Conservation (phyloP, 2,888 invertebrate species). For the Caradrina clavipalpis region DNA sequence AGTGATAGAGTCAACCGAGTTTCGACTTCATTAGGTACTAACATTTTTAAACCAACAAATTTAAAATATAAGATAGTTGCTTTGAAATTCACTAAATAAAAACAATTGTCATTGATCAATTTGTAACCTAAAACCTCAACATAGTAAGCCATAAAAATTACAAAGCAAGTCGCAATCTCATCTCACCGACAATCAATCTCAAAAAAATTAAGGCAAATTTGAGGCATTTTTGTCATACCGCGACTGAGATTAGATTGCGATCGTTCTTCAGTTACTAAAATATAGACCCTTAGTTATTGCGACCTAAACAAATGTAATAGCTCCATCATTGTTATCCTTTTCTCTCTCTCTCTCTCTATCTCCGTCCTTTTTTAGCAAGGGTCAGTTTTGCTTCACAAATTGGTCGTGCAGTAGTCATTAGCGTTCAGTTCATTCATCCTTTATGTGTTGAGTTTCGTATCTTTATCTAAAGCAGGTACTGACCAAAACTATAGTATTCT, state of each 20-base stretch:
- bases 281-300: background rate
- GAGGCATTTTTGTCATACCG: too few species aligned
- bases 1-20: too few species aligned
- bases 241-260: too few species aligned
- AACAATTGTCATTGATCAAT: background rate
- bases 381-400: conserved; percentile 48
- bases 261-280: too few species aligned
- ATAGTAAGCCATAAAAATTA: too few species aligned
- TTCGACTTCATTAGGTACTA: too few species aligned
- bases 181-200: too few species aligned
- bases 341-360: conserved; percentile 8
- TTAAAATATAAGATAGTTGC: background rate
- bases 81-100: background rate
- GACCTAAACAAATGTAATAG: conserved; percentile 22
- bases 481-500: conserved; percentile 2
- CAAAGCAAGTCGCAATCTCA: too few species aligned
- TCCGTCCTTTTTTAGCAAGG: conserved; percentile 16
- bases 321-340: background rate
- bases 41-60: background rate
- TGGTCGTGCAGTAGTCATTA: conserved; percentile 41
- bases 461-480: background rate
- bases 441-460: conserved; percentile 13
- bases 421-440: conserved; percentile 36
- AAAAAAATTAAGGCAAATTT: too few species aligned
- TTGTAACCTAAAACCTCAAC: too few species aligned